Evolutionary conservation across 2,888 invertebrate genomes (phyloP).

Genomic region (Aphelenchoides bicaudatus): DNA sequence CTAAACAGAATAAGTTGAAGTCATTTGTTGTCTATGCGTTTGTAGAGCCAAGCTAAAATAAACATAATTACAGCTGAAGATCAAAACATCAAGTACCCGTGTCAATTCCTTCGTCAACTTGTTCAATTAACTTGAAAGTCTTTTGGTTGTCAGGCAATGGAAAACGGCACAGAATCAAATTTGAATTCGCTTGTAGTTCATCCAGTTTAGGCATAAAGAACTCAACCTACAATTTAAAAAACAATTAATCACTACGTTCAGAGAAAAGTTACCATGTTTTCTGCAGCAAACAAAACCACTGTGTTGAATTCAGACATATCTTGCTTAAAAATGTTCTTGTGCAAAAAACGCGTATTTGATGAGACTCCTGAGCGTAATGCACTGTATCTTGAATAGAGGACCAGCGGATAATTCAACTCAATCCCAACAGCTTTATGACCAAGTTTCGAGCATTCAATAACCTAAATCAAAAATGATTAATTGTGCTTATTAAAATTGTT

Average conservation of each 20-base stretch:
- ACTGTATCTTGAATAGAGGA: constrained; percentile 43
- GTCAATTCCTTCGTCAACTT: constrained; percentile 56
- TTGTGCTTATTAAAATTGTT: too few relatives aligned
- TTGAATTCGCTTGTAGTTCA: constrained; percentile 45
- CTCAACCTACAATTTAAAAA: constrained; percentile 42
- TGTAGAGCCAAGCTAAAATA: background rate
- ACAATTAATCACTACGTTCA: constrained; percentile 6
- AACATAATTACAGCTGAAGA: background rate
- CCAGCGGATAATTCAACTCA: constrained; percentile 54
- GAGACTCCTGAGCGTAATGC: constrained; percentile 37
- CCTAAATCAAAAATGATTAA: constrained; percentile 34
- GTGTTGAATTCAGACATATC: constrained; percentile 44
- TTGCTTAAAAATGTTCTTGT: constrained; percentile 52
- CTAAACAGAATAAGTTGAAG: too few relatives aligned
- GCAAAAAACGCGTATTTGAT: constrained; percentile 31
- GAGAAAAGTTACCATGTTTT: constrained; percentile 41
- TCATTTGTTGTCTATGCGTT: too few relatives aligned
- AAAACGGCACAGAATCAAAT: constrained; percentile 55
- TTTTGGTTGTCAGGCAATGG: constrained; percentile 43
- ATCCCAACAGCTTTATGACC: constrained; percentile 49
- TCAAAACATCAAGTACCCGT: constrained; percentile 28
- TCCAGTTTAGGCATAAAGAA: constrained; percentile 49
- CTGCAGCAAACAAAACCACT: constrained; percentile 56
- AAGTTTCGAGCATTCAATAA: constrained; percentile 52
- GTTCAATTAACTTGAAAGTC: constrained; percentile 28